Percentiles rank a stretch among this genome's conserved stretches.
These are phyloP conservation scores for Periplaneta americana DNA, from an alignment of 1,140 invertebrate genomes.

Conservation along the genomic window DNA sequence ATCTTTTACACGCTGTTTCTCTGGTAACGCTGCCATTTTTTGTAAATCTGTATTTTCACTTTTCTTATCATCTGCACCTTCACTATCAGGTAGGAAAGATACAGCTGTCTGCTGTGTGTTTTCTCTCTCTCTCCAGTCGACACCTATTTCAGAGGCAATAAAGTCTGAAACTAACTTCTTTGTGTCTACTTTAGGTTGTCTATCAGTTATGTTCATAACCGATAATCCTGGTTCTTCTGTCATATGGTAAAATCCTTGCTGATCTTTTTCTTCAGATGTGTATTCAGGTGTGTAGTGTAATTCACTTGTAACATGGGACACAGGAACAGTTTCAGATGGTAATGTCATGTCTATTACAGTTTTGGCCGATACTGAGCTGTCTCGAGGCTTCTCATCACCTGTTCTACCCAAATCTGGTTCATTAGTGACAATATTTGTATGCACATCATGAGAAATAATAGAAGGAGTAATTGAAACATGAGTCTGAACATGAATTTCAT, in stretches of 20 bases:
- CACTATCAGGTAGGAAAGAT: background rate
- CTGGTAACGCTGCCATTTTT: background rate
- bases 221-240: background rate
- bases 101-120: background rate
- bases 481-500: slow-evolving; percentile 55
- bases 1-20: background rate
- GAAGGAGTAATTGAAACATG: slow-evolving; percentile 47
- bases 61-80: background rate
- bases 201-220: background rate
- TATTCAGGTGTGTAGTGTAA: background rate
- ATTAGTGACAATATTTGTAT: background rate
- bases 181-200: background rate
- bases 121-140: background rate
- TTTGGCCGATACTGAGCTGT: background rate
- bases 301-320: background rate
- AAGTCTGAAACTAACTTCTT: background rate
- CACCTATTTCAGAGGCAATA: background rate
- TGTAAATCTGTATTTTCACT: background rate
- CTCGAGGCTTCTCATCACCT: background rate
- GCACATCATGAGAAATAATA: background rate
- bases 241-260: no score
- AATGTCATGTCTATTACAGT: background rate
- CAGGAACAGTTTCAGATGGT: background rate
- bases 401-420: no score
- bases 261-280: background rate